phyloP scores from a whole-genome alignment of 2,888 invertebrate genomes.

The Heteromyza rotundicornis region DNA sequence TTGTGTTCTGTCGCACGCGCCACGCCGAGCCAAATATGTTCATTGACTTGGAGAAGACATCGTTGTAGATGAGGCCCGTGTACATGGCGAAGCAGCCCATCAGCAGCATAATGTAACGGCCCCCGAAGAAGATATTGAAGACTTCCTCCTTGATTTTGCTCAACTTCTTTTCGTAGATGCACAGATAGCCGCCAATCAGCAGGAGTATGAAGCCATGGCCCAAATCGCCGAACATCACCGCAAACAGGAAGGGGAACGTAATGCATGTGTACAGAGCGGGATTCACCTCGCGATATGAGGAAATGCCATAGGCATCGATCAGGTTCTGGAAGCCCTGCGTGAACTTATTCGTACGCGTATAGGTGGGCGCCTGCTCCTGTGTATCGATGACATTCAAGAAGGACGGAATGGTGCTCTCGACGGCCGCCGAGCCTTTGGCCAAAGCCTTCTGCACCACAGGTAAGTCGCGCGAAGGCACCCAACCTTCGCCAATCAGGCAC shows the following conservation, averaged over 20 bases:
- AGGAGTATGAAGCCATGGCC: constrained; percentile 90
- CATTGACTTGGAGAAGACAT: constrained; percentile 92
- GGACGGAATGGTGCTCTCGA: constrained; percentile 89
- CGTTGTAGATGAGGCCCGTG: constrained; percentile 98
- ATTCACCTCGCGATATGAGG: constrained; percentile 91
- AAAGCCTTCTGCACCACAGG: constrained; percentile 78
- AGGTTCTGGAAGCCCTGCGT: constrained; percentile 91
- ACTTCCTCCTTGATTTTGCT: constrained; percentile 80
- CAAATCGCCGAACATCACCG: constrained; percentile 95
- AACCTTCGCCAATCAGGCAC: constrained; percentile 88
- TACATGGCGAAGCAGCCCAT: constrained; percentile 98
- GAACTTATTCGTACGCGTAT: constrained; percentile 90
- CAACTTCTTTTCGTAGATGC: constrained; percentile 78
- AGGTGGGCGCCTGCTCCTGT: constrained; percentile 85
- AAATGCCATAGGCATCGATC: constrained; percentile 92
- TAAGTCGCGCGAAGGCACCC: constrained; percentile 79
- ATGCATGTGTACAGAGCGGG: constrained; percentile 88
- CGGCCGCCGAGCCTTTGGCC: constrained; percentile 79
- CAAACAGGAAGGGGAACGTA: constrained; percentile 94
- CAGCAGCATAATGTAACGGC: constrained; percentile 94
- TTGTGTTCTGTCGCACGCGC: constrained; percentile 68
- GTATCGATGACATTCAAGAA: constrained; percentile 90
- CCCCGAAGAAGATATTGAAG: constrained; percentile 96
- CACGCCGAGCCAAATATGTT: constrained; percentile 94
- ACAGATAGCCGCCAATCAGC: constrained; percentile 81